Conservation (phyloP, 2,888 invertebrate genomes). For the Allolobophora icterica region DNA sequence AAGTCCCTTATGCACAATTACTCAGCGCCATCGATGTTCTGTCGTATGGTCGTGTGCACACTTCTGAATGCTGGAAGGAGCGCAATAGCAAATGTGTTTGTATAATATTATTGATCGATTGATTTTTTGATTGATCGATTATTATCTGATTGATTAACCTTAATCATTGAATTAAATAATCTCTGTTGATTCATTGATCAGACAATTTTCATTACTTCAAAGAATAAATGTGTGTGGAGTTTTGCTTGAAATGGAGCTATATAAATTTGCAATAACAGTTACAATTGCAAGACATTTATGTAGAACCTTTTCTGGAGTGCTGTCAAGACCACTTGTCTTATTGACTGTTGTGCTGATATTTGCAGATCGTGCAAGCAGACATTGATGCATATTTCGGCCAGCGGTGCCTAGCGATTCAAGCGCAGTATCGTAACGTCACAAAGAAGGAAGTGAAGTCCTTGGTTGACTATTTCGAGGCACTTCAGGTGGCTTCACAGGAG, state of each 20-base stretch:
- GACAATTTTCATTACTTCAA: not conserved
- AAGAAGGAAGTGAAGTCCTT: not conserved
- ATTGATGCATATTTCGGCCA: not conserved
- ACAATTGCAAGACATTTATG: too few relatives aligned
- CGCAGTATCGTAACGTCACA: not conserved
- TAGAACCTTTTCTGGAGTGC: too few relatives aligned
- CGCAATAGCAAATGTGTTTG: too few relatives aligned
- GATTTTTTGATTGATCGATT: too few relatives aligned
- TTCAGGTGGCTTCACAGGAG: not conserved
- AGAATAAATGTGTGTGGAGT: not conserved
- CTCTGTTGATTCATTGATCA: not conserved
- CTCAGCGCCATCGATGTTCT: too few relatives aligned
- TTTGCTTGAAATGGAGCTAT: too few relatives aligned
- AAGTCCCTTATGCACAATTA: too few relatives aligned
- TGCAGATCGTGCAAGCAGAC: not conserved
- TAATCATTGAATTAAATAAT: not conserved
- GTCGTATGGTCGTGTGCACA: too few relatives aligned
- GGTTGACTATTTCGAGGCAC: constrained; percentile 23
- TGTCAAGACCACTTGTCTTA: too few relatives aligned
- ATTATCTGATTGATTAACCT: not conserved
- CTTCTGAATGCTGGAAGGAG: too few relatives aligned
- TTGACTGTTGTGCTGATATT: not conserved
- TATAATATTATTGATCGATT: too few relatives aligned
- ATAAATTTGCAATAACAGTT: too few relatives aligned
- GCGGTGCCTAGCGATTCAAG: not conserved